Percentiles rank a stretch among this genome's conserved stretches.
phyloP scores from a whole-genome alignment of 2,113 vertebrate species.

The Rhizomys pruinosus region DNA sequence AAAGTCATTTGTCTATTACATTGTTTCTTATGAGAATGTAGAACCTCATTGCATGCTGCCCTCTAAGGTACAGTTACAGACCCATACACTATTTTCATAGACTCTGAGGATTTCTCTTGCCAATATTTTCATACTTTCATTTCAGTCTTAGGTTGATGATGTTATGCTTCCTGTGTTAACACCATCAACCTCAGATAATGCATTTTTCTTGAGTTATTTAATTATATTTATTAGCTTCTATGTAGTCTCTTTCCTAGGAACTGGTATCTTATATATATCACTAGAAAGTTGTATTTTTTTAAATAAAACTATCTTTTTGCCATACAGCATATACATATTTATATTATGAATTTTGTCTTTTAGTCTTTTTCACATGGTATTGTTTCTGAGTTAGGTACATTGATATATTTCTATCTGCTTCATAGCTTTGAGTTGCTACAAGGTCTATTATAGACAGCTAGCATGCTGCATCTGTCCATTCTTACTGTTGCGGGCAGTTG shows the following conservation, averaged over 20 bases:
- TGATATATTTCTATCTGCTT: neutral
- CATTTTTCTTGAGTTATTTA: neutral
- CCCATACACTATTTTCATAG: neutral
- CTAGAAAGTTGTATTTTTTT: no score
- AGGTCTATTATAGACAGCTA: neutral
- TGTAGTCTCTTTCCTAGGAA: no score
- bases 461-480: neutral
- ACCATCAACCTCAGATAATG: neutral
- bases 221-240: no score
- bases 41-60: neutral
- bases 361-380: neutral
- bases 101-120: neutral
- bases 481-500: neutral
- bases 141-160: neutral
- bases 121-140: neutral
- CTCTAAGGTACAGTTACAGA: no score
- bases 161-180: neutral
- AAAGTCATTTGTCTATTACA: neutral
- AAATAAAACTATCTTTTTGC: no score
- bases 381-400: neutral
- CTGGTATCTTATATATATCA: no score
- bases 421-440: neutral
- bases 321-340: no score
- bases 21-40: neutral
- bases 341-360: no score